These are phyloP conservation scores for Pampusana beccarii DNA, from an alignment of 2,113 vertebrate species.

Conservation along the genomic window DNA sequence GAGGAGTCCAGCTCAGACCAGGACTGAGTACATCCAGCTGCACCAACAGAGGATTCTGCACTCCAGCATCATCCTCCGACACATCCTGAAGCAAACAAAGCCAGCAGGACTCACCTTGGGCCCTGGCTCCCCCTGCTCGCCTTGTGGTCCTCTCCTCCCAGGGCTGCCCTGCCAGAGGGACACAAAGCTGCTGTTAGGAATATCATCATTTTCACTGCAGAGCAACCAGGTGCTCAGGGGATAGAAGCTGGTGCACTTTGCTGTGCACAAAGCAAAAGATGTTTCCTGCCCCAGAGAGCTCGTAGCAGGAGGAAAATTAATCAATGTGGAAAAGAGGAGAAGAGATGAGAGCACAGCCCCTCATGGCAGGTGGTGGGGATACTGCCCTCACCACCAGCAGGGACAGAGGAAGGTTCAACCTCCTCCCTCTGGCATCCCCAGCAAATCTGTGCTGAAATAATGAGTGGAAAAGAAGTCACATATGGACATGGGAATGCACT, in stretches of 20 bases:
- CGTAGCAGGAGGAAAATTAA: neutral
- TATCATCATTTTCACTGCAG: neutral
- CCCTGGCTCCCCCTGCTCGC: slow-evolving; percentile 85
- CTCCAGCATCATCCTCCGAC: neutral
- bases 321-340: neutral
- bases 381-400: too few relatives aligned
- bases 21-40: neutral
- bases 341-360: neutral
- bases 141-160: slow-evolving; percentile 85
- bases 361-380: rapidly evolving
- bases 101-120: slow-evolving; percentile 80
- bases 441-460: neutral
- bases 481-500: neutral
- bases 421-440: neutral
- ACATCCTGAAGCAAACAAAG: neutral
- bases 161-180: slow-evolving; percentile 82
- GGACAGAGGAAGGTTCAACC: neutral
- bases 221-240: neutral
- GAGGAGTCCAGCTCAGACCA: neutral
- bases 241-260: neutral
- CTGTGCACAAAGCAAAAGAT: neutral
- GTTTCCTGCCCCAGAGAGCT: neutral
- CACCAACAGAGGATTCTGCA: neutral
- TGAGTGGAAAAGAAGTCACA: rapidly evolving
- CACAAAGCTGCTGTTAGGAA: neutral